phyloP scores from a whole-genome alignment of 2,113 vertebrate genomes.

The Nibea albiflora region DNA sequence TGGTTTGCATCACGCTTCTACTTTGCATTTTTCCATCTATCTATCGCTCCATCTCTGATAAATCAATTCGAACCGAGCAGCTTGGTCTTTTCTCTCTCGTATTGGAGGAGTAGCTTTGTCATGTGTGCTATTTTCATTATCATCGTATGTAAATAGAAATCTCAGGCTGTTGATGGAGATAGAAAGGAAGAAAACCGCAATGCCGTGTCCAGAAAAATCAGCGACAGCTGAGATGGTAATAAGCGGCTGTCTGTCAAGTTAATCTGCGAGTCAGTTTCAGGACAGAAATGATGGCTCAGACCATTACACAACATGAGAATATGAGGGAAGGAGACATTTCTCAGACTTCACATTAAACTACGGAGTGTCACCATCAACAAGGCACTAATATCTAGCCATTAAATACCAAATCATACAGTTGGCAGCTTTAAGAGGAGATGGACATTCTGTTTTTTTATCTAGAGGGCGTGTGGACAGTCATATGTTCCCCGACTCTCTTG shows the following conservation, averaged over 20 bases:
- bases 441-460: neutral
- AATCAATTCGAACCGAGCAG: neutral
- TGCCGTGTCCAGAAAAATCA: constrained; percentile 16
- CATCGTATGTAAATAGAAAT: constrained; percentile 14
- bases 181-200: neutral
- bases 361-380: neutral
- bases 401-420: constrained; percentile 6
- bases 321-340: neutral
- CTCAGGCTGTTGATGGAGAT: constrained; percentile 4
- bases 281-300: neutral
- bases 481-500: neutral
- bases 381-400: neutral
- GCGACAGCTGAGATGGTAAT: constrained; percentile 6
- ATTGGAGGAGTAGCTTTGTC: neutral
- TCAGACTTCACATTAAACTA: neutral
- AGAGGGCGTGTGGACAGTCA: neutral
- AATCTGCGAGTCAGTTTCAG: neutral
- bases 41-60: constrained; percentile 16
- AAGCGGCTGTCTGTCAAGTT: neutral
- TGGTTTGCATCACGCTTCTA: constrained; percentile 5
- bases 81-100: neutral
- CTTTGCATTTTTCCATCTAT: constrained; percentile 20
- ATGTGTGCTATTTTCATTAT: neutral
- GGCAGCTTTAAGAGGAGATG: neutral
- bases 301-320: neutral